Evolutionary conservation across 2,797 vertebrate species (phyloP).

Genomic region (Liparis tanakae): DNA sequence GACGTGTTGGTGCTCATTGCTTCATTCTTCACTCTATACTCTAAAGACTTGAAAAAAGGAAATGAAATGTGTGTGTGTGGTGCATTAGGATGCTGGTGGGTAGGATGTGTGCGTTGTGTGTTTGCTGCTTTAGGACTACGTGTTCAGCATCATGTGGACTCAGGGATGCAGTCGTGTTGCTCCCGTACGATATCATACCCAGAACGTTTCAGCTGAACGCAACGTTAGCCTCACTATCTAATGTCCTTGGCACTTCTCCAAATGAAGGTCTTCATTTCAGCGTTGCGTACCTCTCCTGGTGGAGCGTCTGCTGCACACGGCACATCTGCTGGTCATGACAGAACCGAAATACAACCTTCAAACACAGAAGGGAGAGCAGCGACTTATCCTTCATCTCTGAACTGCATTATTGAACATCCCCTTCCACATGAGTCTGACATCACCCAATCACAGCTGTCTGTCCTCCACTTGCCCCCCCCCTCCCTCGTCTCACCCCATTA

Average conservation of each 20-base stretch:
- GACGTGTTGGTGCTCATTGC: conserved; percentile 19
- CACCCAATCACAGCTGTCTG: conserved; percentile 71
- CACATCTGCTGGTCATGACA: conserved; percentile 68
- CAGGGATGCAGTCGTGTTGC: conserved; percentile 1
- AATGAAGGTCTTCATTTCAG: conserved; percentile 24
- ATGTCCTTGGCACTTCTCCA: conserved; percentile 25
- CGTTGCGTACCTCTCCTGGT: conserved; percentile 17
- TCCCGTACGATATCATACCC: conserved; percentile 1
- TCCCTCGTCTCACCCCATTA: conserved; percentile 72
- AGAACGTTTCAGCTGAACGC: conserved; percentile 21
- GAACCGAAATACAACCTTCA: conserved; percentile 69
- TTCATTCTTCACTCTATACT: conserved; percentile 41
- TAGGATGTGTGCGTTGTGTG: conserved; percentile 8
- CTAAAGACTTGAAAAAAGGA: conserved; percentile 37
- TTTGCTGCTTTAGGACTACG: conserved; percentile 34
- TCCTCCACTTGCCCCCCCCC: conserved; percentile 18
- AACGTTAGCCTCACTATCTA: conserved; percentile 1
- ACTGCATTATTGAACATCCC: conserved; percentile 81
- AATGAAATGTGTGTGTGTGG: conserved; percentile 33
- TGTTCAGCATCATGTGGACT: conserved; percentile 19
- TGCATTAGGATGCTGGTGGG: not conserved
- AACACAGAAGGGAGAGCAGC: conserved; percentile 54
- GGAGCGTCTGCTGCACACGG: conserved; percentile 50
- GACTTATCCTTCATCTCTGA: conserved; percentile 77
- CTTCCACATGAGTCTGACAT: conserved; percentile 73